A percentile compares a stretch with the other conserved stretches of the same genome.
Evolutionary conservation across 2,888 invertebrate species (phyloP).

Genomic region (Hofmannophila pseudospretella): DNA sequence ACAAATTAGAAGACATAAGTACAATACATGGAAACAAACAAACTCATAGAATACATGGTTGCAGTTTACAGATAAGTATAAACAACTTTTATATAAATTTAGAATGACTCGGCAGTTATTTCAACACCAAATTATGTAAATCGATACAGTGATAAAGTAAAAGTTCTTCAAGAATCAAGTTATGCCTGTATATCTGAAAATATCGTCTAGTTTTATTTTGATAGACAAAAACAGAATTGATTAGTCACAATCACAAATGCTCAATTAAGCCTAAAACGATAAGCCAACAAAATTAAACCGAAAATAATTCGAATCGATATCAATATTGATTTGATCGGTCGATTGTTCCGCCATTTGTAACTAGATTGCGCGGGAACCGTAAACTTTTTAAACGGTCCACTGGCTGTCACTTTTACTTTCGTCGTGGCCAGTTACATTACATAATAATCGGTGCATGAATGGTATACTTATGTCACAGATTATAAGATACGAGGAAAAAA

Average conservation of each 20-base stretch:
- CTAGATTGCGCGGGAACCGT: slow-evolving; percentile 25
- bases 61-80: too few species aligned
- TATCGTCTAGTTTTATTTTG: too few species aligned
- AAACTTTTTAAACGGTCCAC: slow-evolving; percentile 40
- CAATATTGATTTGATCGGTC: not conserved
- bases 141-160: too few species aligned
- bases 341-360: not conserved
- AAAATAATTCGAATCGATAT: too few species aligned
- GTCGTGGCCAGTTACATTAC: slow-evolving; percentile 49
- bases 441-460: slow-evolving; percentile 49
- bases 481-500: slow-evolving; percentile 18
- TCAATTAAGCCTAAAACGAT: not conserved
- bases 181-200: too few species aligned
- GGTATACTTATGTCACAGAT: slow-evolving; percentile 37
- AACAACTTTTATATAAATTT: too few species aligned
- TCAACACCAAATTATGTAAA: too few species aligned
- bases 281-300: not conserved
- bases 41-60: too few species aligned
- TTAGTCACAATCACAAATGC: not conserved
- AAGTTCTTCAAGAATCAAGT: too few species aligned
- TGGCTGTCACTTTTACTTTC: slow-evolving; percentile 62
- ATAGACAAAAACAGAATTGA: not conserved
- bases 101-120: too few species aligned
- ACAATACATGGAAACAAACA: too few species aligned
- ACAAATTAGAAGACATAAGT: too few species aligned